Evolutionary conservation across 2,113 vertebrate genomes (phyloP).

Genomic region (Calonectris borealis): DNA sequence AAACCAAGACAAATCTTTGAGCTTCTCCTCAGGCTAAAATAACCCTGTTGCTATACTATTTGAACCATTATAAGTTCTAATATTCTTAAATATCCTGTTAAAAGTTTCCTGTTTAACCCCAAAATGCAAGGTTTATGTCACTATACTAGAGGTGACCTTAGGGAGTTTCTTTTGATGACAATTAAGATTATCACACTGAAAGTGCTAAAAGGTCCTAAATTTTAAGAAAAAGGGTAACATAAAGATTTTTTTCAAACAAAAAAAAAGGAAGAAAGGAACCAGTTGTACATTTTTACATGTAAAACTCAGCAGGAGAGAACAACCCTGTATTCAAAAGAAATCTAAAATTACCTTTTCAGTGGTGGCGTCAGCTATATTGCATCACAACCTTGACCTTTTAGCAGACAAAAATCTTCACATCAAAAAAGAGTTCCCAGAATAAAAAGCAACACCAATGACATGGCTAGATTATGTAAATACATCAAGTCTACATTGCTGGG

Average conservation of each 20-base stretch:
- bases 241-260: neutral
- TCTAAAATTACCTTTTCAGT: neutral
- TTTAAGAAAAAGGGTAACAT: neutral
- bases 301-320: neutral
- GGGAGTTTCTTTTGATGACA: too few relatives aligned
- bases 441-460: neutral
- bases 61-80: neutral
- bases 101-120: neutral
- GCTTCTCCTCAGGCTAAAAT: neutral
- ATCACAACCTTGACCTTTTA: neutral
- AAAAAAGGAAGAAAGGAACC: neutral
- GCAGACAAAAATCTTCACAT: neutral
- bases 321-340: neutral
- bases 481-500: neutral
- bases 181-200: neutral
- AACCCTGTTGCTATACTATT: neutral
- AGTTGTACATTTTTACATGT: neutral
- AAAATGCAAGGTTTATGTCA: neutral
- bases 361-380: neutral
- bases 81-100: neutral
- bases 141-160: neutral
- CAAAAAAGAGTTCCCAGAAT: neutral
- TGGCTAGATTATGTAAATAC: neutral
- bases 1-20: neutral
- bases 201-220: neutral